phyloP scores from a whole-genome alignment of 2,888 invertebrate genomes.

The Tryphoninae sp. region DNA sequence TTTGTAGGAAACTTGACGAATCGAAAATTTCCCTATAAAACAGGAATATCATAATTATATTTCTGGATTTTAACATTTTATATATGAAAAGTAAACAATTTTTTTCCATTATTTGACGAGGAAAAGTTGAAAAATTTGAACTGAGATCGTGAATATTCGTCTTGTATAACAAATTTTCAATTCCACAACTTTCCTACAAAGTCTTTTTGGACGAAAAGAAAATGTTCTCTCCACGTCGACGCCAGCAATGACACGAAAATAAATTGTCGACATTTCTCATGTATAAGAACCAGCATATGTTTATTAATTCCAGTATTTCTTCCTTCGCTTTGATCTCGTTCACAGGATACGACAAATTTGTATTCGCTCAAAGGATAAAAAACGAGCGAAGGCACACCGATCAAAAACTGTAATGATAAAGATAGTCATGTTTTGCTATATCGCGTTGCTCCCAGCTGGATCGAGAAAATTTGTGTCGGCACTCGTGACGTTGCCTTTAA shows the following conservation, averaged over 20 bases:
- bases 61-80: too few relatives aligned
- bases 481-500: constrained; percentile 24
- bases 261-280: neutral
- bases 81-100: too few relatives aligned
- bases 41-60: too few relatives aligned
- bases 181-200: too few relatives aligned
- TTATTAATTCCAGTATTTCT: constrained; percentile 15
- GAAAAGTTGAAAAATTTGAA: too few relatives aligned
- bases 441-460: neutral
- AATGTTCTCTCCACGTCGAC: constrained; percentile 1
- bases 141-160: too few relatives aligned
- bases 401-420: constrained; percentile 45
- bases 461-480: constrained; percentile 42
- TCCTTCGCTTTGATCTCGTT: constrained; percentile 48
- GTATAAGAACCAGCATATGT: neutral
- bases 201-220: constrained; percentile 1
- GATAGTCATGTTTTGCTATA: constrained; percentile 23
- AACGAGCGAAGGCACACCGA: constrained; percentile 21
- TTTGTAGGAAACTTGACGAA: too few relatives aligned
- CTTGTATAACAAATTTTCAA: too few relatives aligned
- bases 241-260: constrained; percentile 2
- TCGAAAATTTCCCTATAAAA: too few relatives aligned
- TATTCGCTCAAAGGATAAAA: constrained; percentile 15
- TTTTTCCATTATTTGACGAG: too few relatives aligned
- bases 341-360: constrained; percentile 30